phyloP scores from a whole-genome alignment of 2,797 vertebrate genomes.

The Prionace glauca region DNA sequence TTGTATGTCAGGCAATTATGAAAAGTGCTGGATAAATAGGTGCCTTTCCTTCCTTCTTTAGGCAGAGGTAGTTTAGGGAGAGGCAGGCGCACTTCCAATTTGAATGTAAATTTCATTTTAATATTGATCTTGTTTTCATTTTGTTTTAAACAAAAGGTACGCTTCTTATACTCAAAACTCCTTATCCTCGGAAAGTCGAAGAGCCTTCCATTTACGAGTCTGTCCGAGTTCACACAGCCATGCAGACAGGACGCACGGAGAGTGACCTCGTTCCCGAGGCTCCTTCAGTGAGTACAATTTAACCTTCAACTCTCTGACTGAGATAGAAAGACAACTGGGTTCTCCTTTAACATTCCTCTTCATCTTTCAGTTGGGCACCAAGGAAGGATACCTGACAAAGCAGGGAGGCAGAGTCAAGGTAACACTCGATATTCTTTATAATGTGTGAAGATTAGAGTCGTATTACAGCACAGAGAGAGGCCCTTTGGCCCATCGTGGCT shows the following conservation, averaged over 20 bases:
- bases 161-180: slow-evolving; percentile 76
- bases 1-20: background rate
- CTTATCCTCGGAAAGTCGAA: slow-evolving; percentile 81
- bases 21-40: background rate
- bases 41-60: background rate
- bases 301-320: no score
- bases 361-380: slow-evolving; percentile 80
- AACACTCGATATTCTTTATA: slow-evolving; percentile 43
- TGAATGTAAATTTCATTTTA: background rate
- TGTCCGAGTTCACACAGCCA: slow-evolving; percentile 85
- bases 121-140: no score
- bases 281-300: slow-evolving; percentile 69
- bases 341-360: background rate
- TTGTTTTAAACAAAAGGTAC: slow-evolving; percentile 63
- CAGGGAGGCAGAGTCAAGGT: slow-evolving; percentile 91
- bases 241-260: slow-evolving; percentile 80
- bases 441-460: background rate
- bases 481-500: no score
- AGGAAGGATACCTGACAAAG: slow-evolving; percentile 90
- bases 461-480: no score
- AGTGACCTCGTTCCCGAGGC: slow-evolving; percentile 75
- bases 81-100: background rate
- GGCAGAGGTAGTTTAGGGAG: background rate
- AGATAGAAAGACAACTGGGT: background rate
- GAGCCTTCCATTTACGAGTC: slow-evolving; percentile 95